Base-by-base conservation (phyloP, 37 sponge, comb jelly and placozoan species). In the Aplysina aerophoba region DNA sequence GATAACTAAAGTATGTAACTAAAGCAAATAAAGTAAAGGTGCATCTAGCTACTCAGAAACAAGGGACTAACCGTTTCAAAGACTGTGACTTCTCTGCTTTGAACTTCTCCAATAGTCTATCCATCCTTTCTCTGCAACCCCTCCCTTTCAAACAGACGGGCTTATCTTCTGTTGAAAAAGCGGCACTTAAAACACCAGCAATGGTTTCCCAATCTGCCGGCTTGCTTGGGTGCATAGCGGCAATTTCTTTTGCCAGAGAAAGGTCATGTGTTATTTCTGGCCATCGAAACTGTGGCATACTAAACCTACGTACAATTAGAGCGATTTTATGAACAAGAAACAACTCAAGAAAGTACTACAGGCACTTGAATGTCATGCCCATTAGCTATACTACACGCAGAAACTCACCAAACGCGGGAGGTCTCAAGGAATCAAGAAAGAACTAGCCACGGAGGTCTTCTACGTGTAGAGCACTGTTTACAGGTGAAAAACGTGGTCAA, bases 351-450 rank as follows among this genome's bases (percentile, higher is more conserved):
- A 8, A 63, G 12, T 5, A 63, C 12, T 28, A n/a, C n/a, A n/a
- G n/a, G n/a, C n/a, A n/a, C 8, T 44, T 11, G 50, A 3, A 44
- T 44, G 50, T 44, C 50, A 44, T 8, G 50, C 6, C 6, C 50
- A 44, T 62, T 13, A 25, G 4, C 12, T 62, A 8, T 14, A 27
- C 4, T 2, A 13, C 27, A 5, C 2, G 63, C 27, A 13, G 11
- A 22, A 62, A 62, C 63, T 62, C 63, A 62, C 63, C 63, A 62
- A 62, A 62, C 63, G 4, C 11, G 63, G 63, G 11, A 27, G 63
- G n/a, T n/a, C n/a, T n/a, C n/a, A n/a, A 62, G 63, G 11, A 62
- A 22, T 62, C n/a, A n/a, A 62, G 4, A 62, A 62, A 5, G 4
- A 62, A 25, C n/a, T 4, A 62, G 63, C 63, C 73, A 72, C 73